Evolutionary conservation across 2,888 invertebrate genomes (phyloP).

Genomic region (Sipunculus nudus): DNA sequence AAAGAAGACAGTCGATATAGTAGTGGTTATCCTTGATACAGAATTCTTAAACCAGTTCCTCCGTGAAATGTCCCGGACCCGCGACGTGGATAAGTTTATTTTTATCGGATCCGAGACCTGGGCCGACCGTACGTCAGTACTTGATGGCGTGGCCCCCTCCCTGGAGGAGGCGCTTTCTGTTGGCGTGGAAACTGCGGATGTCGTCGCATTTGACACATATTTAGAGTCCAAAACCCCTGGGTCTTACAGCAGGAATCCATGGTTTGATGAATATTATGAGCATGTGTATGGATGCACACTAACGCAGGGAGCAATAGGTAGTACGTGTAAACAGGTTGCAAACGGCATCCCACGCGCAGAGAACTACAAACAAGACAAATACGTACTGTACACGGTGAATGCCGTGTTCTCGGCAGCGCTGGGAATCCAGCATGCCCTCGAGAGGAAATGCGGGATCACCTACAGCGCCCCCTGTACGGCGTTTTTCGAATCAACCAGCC

Average conservation of each 20-base stretch:
- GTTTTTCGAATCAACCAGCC: no score
- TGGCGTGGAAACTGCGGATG: slow-evolving; percentile 59
- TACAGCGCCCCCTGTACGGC: slow-evolving; percentile 4
- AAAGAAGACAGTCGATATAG: slow-evolving; percentile 39
- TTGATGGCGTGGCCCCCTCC: slow-evolving; percentile 34
- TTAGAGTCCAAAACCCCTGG: slow-evolving; percentile 52
- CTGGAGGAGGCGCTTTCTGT: slow-evolving; percentile 43
- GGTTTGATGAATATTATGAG: slow-evolving; percentile 68
- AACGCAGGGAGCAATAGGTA: slow-evolving; percentile 31
- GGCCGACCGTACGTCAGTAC: slow-evolving; percentile 43
- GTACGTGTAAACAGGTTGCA: not conserved
- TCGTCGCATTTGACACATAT: slow-evolving; percentile 54
- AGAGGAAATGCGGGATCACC: slow-evolving; percentile 38
- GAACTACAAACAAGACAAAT: slow-evolving; percentile 56
- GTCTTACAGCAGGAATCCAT: slow-evolving; percentile 61
- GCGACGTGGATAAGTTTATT: slow-evolving; percentile 35
- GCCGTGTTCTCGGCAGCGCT: slow-evolving; percentile 59
- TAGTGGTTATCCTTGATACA: slow-evolving; percentile 52
- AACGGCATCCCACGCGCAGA: slow-evolving; percentile 31
- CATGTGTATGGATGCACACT: slow-evolving; percentile 62
- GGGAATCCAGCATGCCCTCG: slow-evolving; percentile 50
- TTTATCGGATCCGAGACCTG: slow-evolving; percentile 60
- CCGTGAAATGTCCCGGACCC: slow-evolving; percentile 39
- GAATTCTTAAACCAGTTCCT: slow-evolving; percentile 50
- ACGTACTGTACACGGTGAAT: slow-evolving; percentile 60